Evolutionary conservation across 2,797 vertebrate species (phyloP).

Genomic region (Sebastes paucispinis): DNA sequence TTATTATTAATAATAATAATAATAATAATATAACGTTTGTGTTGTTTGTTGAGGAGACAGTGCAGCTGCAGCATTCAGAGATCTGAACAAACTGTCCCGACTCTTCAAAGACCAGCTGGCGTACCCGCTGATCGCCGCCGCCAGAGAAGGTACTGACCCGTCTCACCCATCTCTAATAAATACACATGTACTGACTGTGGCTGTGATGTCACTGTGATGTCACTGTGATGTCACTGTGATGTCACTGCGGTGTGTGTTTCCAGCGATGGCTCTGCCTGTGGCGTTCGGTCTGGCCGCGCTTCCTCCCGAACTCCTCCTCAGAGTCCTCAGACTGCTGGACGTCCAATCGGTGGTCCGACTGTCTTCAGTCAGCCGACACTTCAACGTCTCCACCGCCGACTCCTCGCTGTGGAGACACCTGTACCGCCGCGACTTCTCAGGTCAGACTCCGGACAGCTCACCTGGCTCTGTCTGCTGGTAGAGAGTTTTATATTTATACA

Average conservation of each 20-base stretch:
- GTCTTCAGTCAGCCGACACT: constrained; percentile 85
- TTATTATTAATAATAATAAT: not conserved
- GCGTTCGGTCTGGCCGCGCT: constrained; percentile 90
- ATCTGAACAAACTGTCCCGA: constrained; percentile 90
- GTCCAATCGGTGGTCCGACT: constrained; percentile 84
- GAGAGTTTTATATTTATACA: too few relatives aligned
- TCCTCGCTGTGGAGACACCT: constrained; percentile 92
- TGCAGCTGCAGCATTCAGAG: constrained; percentile 85
- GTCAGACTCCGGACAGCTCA: constrained; percentile 64
- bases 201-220: not conserved
- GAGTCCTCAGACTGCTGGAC: constrained; percentile 90
- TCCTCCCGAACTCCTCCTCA: constrained; percentile 90
- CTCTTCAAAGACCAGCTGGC: constrained; percentile 94
- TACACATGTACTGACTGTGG: not conserved
- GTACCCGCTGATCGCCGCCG: constrained; percentile 91
- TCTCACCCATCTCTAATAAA: not conserved
- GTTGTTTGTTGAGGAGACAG: constrained; percentile 74
- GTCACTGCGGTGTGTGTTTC: not conserved
- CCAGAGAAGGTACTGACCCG: constrained; percentile 86
- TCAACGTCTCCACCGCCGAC: constrained; percentile 83
- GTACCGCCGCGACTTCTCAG: constrained; percentile 88
- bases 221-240: not conserved
- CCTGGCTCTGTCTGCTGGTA: too few relatives aligned
- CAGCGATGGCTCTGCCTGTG: constrained; percentile 91
- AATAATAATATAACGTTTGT: not conserved